Base-by-base conservation (phyloP, 1,140 invertebrate species). In the Drosophila varians region DNA sequence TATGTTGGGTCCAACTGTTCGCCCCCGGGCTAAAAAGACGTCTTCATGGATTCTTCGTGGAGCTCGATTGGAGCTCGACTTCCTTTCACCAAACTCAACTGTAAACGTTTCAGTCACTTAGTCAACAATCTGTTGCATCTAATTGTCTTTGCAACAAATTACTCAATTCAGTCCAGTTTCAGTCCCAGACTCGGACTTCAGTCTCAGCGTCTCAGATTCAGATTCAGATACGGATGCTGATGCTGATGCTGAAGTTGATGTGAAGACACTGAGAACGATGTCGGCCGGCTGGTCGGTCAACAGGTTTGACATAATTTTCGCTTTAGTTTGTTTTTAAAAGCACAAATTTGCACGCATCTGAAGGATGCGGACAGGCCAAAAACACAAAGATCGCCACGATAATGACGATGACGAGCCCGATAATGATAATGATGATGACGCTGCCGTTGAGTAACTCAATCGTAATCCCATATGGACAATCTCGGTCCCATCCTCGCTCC, bases 91-190 rank as follows among this genome's bases (percentile, higher is more conserved):
- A 66, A 57, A 31, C 26, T 65, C 74, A 71, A 74, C 54, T 36
- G 51, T 72, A 87, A 80, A 74, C 73, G 82, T 66, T 86, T 70
- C 77, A 66, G 82, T 87, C 82, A 82, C 70, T 86, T 86, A 87
- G 82, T 87, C 82, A 86, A 82, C 82, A 86, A 86, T 86, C 82
- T 86, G 82, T 77, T 82, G 82, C 82, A 86, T 87, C 82, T 86
- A 87, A 86, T 86, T 86, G 80, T 86, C 66, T 86, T 58, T 87
- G 74, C 77, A 80, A 56, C 82, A 86, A 86, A 86, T 86, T 86
- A 87, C 82, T 86, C 82, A 86, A 86, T 86, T 87, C 83, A 31
- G 28, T 31, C 28, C 82, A 60, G 77, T 62, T 43, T 31, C 8
- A 26, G 53, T 16, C 49, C 38, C 45, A 34, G 34, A 48, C 40